These are phyloP conservation scores for Mnemiopsis leidyi DNA, from an alignment of 37 sponge, comb jelly and placozoan genomes.

Conservation along the genomic window DNA sequence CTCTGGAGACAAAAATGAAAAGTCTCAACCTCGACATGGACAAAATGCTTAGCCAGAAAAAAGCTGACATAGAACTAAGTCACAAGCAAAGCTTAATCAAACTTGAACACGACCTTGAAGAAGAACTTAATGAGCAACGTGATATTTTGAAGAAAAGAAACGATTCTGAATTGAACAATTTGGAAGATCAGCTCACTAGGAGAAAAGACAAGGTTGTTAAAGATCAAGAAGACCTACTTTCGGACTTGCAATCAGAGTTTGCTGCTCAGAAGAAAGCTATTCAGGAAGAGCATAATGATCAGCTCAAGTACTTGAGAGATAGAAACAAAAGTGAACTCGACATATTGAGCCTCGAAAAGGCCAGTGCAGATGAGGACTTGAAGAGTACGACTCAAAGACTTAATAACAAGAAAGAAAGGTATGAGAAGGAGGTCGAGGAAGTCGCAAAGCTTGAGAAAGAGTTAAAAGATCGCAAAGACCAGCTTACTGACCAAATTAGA, in stretches of 20 bases:
- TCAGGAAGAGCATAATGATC: slow-evolving; percentile 33
- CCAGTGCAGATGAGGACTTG: slow-evolving; percentile 13
- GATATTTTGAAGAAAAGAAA: not conserved
- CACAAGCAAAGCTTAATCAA: slow-evolving; percentile 24
- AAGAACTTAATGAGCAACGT: not conserved
- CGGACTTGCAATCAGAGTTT: slow-evolving; percentile 40
- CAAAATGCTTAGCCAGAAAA: slow-evolving; percentile 27
- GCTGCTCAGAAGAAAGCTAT: slow-evolving; percentile 1
- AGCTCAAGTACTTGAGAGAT: not conserved
- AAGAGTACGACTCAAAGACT: not conserved
- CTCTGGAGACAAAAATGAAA: slow-evolving; percentile 52
- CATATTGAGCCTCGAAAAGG: slow-evolving; percentile 13
- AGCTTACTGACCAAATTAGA: slow-evolving; percentile 2
- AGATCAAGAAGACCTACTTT: slow-evolving; percentile 38
- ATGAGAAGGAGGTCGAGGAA: slow-evolving; percentile 4
- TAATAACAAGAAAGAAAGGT: not conserved
- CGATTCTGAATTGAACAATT: not conserved
- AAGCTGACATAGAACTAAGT: not conserved
- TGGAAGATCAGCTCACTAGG: slow-evolving; percentile 6
- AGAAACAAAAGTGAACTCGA: slow-evolving; percentile 26
- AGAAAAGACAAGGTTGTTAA: slow-evolving; percentile 14
- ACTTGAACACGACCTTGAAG: slow-evolving; percentile 4
- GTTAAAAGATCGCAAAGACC: not conserved
- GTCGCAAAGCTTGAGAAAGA: slow-evolving; percentile 1
- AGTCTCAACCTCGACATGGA: slow-evolving; percentile 20